Evolutionary conservation across 2,888 invertebrate genomes (phyloP).

Genomic region (Drosophila glabriapex): DNA sequence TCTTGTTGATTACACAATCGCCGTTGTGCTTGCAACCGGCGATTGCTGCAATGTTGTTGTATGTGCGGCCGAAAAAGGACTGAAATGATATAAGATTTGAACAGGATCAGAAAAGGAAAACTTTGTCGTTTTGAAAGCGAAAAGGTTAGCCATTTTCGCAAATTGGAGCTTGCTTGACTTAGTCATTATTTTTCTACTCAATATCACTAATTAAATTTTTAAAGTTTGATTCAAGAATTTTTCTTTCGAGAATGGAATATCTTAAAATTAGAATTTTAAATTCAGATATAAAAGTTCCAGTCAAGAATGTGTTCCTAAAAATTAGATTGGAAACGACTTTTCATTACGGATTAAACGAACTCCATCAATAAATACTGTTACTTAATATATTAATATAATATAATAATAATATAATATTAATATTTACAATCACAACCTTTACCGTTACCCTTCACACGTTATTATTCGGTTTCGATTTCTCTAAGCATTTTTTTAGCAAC

Average conservation of each 20-base stretch:
- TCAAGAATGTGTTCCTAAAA: background rate
- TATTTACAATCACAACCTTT: background rate
- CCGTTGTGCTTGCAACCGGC: conserved; percentile 97
- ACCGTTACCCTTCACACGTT: background rate
- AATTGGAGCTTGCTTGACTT: background rate
- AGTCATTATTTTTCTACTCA: background rate
- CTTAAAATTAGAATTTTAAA: background rate
- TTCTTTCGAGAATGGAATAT: background rate
- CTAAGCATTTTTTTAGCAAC: background rate
- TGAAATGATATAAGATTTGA: conserved; percentile 86
- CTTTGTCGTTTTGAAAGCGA: too few relatives aligned
- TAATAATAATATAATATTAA: too few relatives aligned
- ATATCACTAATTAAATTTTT: background rate
- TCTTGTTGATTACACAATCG: conserved; percentile 96
- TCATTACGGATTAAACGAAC: background rate
- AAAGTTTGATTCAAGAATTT: background rate
- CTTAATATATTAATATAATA: too few relatives aligned
- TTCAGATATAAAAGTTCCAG: background rate
- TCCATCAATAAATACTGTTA: background rate
- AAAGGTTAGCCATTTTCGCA: too few relatives aligned
- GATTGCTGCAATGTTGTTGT: conserved; percentile 95
- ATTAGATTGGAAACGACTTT: background rate
- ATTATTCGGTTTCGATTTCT: background rate
- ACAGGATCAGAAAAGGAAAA: background rate
- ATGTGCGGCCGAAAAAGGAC: conserved; percentile 96